Evolutionary conservation across 2,888 invertebrate species (phyloP).

Genomic region (Drosophila parthenogenetica): DNA sequence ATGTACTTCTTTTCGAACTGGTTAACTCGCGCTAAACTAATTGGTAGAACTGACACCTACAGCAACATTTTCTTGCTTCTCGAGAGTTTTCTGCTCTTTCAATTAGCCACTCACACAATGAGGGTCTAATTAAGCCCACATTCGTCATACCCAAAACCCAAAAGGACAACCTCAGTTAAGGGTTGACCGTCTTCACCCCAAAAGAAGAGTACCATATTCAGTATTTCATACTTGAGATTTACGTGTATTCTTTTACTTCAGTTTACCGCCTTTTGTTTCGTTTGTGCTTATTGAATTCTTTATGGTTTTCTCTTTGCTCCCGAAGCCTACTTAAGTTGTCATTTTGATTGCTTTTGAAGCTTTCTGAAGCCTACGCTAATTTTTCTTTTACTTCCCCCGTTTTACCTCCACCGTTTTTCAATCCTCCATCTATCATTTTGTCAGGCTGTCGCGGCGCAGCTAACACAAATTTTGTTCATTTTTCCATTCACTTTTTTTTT

Average conservation of each 20-base stretch:
- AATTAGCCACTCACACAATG: slow-evolving; percentile 64
- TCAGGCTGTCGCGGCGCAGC: slow-evolving; percentile 53
- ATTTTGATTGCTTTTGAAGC: slow-evolving; percentile 80
- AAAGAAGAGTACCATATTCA: neutral
- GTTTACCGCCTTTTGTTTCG: slow-evolving; percentile 34
- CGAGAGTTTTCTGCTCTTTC: slow-evolving; percentile 41
- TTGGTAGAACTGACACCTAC: slow-evolving; percentile 11
- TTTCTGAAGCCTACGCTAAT: slow-evolving; percentile 71
- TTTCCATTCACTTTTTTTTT: slow-evolving; percentile 35
- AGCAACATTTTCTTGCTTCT: neutral
- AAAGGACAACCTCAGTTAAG: neutral
- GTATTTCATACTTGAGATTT: slow-evolving; percentile 16
- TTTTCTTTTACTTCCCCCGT: slow-evolving; percentile 39
- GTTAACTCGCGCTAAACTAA: neutral
- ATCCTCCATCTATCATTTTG: slow-evolving; percentile 68
- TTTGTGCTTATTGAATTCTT: slow-evolving; percentile 39
- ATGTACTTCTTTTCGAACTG: slow-evolving; percentile 2
- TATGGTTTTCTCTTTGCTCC: slow-evolving; percentile 33
- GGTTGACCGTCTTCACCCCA: slow-evolving; percentile 16
- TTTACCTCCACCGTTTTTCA: neutral
- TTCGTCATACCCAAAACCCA: slow-evolving; percentile 18
- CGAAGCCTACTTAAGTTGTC: slow-evolving; percentile 80
- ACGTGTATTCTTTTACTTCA: slow-evolving; percentile 16
- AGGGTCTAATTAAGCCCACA: slow-evolving; percentile 60
- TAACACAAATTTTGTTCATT: slow-evolving; percentile 68